Base-by-base conservation (phyloP, 2,797 vertebrate species). In the Capromys pilorides region DNA sequence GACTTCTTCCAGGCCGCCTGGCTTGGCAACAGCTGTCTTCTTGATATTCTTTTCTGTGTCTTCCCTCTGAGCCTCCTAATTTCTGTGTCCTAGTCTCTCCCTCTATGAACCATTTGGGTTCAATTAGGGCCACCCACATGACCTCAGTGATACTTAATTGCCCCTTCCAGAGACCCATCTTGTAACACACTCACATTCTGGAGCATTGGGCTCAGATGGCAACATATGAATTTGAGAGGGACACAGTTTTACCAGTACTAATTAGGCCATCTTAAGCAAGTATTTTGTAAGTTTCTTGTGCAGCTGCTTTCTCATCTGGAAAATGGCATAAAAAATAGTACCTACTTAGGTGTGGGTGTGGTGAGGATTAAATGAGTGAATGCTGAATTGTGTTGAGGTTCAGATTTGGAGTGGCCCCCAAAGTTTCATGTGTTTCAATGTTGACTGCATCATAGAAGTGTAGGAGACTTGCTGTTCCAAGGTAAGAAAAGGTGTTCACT, bases 271-370 rank as follows among this genome's bases (percentile, higher is more conserved):
- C 21, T 49, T 83, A 79, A 92, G 7, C 10, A 90, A 77, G 4
- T n/a, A 64, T 22, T 71, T 90, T 93, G 85, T 82, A 88, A 96
- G n/a, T 19, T 24, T 66, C 77, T 67, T 24, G 14, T 61, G 4
- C 28, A 22, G 77, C n/a, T 86, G 59, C 80, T 89, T 87, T 75
- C 31, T 93, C 26, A 51, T 73, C 73, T 90, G 77, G 90, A 93
- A 95, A 95, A 31, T 62, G 67, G 31, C 16, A 1, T 64, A 41
- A 10, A 24, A 0, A 67, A 26, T 39, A 75, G 31, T 36, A 33
- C 28, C 16, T 80, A 31, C n/a, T 4, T 7, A 5, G 13, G 3
- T 1, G 21, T 73, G 41, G 73, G 33, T 24, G 1, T 26, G n/a
- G 5, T 71, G 28, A 94, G 41, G 26, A 88, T 81, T 85, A 73